Evolutionary conservation across 2,888 invertebrate species (phyloP), one percentile per base, ranked within the genome.

Genomic region (Eudemis profundana): DNA sequence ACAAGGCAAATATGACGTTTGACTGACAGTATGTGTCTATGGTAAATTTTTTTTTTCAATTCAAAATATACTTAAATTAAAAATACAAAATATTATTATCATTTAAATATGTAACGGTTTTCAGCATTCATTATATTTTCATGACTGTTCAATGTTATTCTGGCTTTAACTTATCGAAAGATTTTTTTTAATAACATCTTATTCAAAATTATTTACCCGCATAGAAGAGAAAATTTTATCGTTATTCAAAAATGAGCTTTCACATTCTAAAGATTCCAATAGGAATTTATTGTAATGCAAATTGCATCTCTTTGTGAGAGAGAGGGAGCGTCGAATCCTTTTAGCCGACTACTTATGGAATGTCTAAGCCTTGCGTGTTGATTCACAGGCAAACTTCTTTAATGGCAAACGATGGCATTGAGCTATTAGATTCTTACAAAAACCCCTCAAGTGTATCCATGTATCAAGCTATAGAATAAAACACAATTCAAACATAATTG

Each of bases 261-360:
- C 82, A 79, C 76, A 77, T 72, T 76, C 70, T 70, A 78, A 77
- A 74, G 79, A 79, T 80, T 85, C 82, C 85, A 84, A 86, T 87
- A 83, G 85, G 86, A 86, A 84, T 81, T 79, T 87, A 89, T 90
- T 89, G 84, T 88, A 83, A 90, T 89, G 89, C 85, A 90, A 89
- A 89, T 89, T 87, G 88, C 84, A 85, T 85, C 81, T 83, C 83
- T 84, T 82, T 85, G 84, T 79, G 72, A 76, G 68, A 70, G 74
- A 76, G 77, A 82, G 74, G 79, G 78, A 78, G 74, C 71, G 74
- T 77, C 71, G 76, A 84, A 82, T 78, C 81, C 81, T 82, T 85
- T 85, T 79, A 84, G 70, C 66, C 61, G 70, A 73, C 70, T 75
- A 72, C 78, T 72, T 75, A 73, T 71, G 60, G 70, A 72, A 73